Percentiles rank a stretch among this genome's conserved stretches.
These are phyloP conservation scores for Atlantisia rogersi DNA, from an alignment of 2,113 vertebrate genomes.

Conservation along the genomic window DNA sequence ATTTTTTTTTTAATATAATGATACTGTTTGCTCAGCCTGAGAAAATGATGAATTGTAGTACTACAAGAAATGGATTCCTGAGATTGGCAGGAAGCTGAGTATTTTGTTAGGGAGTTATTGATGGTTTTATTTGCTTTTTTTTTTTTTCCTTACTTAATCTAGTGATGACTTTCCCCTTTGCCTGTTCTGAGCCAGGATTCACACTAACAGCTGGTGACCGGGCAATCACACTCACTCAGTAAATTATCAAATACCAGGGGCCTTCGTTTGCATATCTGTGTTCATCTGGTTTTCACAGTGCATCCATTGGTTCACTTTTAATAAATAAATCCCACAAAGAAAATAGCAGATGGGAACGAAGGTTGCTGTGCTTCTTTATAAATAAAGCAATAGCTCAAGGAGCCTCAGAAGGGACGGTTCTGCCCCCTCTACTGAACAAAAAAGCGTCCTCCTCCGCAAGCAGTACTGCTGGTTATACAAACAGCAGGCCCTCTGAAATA, in stretches of 20 bases:
- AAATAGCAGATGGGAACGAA: not conserved
- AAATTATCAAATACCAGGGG: conserved; percentile 4
- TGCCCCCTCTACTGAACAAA: not conserved
- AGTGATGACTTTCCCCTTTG: not conserved
- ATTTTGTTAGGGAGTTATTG: not conserved
- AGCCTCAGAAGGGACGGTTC: not conserved
- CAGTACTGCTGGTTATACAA: not conserved
- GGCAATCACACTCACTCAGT: not conserved
- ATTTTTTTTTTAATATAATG: not conserved
- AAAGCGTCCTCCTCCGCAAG: not conserved
- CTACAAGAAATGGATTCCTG: not conserved
- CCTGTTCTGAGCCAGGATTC: not conserved
- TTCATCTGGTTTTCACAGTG: not conserved
- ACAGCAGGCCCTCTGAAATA: not conserved
- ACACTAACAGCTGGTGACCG: not conserved
- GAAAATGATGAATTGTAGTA: not conserved
- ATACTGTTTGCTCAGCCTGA: not conserved
- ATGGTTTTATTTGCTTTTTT: not conserved
- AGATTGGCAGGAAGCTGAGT: not conserved
- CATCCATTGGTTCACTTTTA: not conserved
- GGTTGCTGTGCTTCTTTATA: not conserved
- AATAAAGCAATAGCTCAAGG: not conserved
- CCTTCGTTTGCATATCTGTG: not conserved
- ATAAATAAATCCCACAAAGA: not conserved
- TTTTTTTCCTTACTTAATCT: not conserved